Percentiles rank a stretch among this genome's conserved stretches.
These are phyloP conservation scores for Cynaeus angustus DNA, from an alignment of 2,888 invertebrate genomes.

Conservation along the genomic window DNA sequence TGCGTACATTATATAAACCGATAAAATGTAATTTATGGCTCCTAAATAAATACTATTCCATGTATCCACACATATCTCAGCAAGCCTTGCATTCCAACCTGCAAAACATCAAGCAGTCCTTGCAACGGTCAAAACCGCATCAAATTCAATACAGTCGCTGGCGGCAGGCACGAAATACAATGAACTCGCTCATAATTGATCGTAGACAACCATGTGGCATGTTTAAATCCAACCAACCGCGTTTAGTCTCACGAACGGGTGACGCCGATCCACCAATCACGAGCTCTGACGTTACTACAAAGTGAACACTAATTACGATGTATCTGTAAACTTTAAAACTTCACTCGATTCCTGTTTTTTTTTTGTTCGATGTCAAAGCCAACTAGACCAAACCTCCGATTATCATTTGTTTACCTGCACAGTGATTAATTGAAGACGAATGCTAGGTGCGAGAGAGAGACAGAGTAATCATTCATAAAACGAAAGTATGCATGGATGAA, in stretches of 20 bases:
- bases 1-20: too few species aligned
- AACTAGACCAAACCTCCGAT: not conserved
- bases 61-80: too few species aligned
- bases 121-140: not conserved
- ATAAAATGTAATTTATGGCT: too few species aligned
- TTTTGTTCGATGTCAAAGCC: too few species aligned
- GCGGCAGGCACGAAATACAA: not conserved
- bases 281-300: slow-evolving; percentile 24
- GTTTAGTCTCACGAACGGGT: not conserved
- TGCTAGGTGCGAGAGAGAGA: too few species aligned
- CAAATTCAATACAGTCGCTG: not conserved
- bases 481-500: too few species aligned
- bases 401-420: slow-evolving; percentile 1
- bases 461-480: too few species aligned
- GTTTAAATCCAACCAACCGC: slow-evolving; percentile 38
- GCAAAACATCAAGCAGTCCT: too few species aligned
- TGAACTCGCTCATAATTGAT: not conserved
- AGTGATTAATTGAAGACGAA: too few species aligned
- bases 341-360: not conserved
- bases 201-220: slow-evolving; percentile 26
- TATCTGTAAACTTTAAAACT: not conserved
- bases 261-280: not conserved
- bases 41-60: too few species aligned
- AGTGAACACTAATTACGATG: not conserved
- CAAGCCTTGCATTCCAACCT: too few species aligned